Base-by-base conservation (phyloP, 1,140 invertebrate species). In the Brachionus plicatilis region DNA sequence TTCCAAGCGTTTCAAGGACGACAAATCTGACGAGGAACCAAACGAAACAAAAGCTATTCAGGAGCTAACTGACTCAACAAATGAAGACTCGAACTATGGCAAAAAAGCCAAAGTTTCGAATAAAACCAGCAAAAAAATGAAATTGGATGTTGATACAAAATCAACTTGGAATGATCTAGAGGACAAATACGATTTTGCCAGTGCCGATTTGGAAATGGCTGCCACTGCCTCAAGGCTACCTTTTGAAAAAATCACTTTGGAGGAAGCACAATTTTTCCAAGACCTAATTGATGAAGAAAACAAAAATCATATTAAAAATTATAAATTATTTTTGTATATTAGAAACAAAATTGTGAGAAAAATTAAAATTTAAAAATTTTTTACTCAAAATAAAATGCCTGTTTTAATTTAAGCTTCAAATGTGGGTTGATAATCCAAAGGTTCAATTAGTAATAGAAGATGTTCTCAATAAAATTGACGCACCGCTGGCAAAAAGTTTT, bases 351-450 rank as follows among this genome's bases (percentile, higher is more conserved):
- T 98, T 85, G 93, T 93, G 6, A 37, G 33, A 37, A 37, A 37
- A 37, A 37, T 37, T 5, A 7, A 37, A 37, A 6, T 7, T 37
- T 37, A 37, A 37, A 37, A 37, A 37, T 7, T 37, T 43, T 7
- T 43, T n/a, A 65, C 29, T 2, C 66, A n/a, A 68, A 29, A 33
- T n/a, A 12, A 11, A 12, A 79, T n/a, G 20, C 37, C 41, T 56
- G 9, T 45, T 43, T 85, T 85, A 50, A 80, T 88, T 90, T 86
- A 86, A 94, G 90, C 90, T 99, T n/a, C 95, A 98, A 90, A 91
- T 97, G 87, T 99, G 97, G 97, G 91, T 98, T 70, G 95, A 97
- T 87, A 96, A 98, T 91, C 95, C 96, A 0, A 96, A 96, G 87
- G 92, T 94, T 86, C 95, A 99, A 87, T 90, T 99, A 9, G 94